These are phyloP conservation scores for Lepidurus couesii DNA, from an alignment of 1,140 invertebrate species.

Conservation along the genomic window DNA sequence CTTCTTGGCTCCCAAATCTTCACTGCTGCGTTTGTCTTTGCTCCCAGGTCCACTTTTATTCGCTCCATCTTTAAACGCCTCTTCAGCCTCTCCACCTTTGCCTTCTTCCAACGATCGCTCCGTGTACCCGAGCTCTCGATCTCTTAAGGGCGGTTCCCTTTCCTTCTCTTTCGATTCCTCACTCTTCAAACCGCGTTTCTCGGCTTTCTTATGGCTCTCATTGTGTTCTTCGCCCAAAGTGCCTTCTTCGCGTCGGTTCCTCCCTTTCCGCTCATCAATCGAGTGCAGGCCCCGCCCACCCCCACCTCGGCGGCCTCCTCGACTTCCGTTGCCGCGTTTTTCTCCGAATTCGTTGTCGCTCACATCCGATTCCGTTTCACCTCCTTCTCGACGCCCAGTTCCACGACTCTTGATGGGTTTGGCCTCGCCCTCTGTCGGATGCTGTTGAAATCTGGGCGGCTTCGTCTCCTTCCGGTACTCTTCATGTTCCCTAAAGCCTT, in stretches of 20 bases:
- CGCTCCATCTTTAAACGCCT: constrained; percentile 25
- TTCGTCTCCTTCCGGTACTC: not conserved
- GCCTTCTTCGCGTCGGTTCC: not conserved
- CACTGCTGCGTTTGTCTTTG: constrained; percentile 45
- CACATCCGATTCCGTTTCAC: constrained; percentile 30
- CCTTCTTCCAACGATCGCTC: constrained; percentile 27
- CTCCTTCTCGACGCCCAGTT: constrained; percentile 42
- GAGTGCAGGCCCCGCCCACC: constrained; percentile 37
- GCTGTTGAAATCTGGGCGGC: not conserved
- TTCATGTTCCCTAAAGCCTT: not conserved
- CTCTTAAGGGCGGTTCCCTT: constrained; percentile 36
- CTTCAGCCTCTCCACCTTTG: constrained; percentile 31
- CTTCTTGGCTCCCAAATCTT: constrained; percentile 39
- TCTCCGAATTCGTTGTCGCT: constrained; percentile 8
- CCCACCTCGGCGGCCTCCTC: constrained; percentile 39
- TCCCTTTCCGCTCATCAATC: constrained; percentile 26
- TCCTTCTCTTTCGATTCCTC: constrained; percentile 36
- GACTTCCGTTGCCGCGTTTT: constrained; percentile 38
- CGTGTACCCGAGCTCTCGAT: constrained; percentile 35
- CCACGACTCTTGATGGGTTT: constrained; percentile 40
- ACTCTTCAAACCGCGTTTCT: constrained; percentile 29
- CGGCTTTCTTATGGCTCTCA: constrained; percentile 33
- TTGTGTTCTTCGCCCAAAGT: constrained; percentile 25
- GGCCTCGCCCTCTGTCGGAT: constrained; percentile 39
- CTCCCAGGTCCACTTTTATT: constrained; percentile 32